Conservation (phyloP, 2,888 invertebrate genomes). For the Adineta ricciae region DNA sequence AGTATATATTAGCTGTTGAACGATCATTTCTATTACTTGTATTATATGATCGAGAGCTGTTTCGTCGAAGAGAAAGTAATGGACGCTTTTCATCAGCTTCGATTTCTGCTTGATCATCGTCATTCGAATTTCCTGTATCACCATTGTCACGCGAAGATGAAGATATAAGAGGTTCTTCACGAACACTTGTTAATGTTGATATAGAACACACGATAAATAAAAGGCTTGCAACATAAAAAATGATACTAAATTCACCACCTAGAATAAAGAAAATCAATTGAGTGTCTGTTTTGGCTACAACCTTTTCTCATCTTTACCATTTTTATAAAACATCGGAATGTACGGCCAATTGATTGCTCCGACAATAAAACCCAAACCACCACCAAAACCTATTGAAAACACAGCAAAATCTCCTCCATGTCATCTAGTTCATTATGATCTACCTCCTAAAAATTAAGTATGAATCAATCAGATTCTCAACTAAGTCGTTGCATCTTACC, state of each 20-base stretch:
- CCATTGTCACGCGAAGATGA: not conserved
- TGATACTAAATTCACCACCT: slow-evolving; percentile 28
- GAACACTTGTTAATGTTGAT: slow-evolving; percentile 26
- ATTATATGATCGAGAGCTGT: not conserved
- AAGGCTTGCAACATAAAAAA: slow-evolving; percentile 22
- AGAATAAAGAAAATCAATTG: not conserved
- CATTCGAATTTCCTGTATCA: not conserved
- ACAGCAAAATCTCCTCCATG: not conserved
- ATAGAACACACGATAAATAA: slow-evolving; percentile 28
- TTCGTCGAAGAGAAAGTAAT: not conserved
- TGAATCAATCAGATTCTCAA: not conserved
- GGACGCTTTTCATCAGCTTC: not conserved
- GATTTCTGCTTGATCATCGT: not conserved
- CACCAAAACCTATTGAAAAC: slow-evolving; percentile 29
- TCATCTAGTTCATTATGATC: not conserved
- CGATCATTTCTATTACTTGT: not conserved
- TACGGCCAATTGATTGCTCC: slow-evolving; percentile 25
- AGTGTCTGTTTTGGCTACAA: not conserved
- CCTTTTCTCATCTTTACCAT: not conserved
- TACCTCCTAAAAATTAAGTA: not conserved
- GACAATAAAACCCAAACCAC: slow-evolving; percentile 28
- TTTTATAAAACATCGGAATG: not conserved
- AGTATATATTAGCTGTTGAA: not conserved
- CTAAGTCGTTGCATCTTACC: not conserved
- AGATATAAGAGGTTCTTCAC: slow-evolving; percentile 24